Evolutionary conservation across 2,888 invertebrate species (phyloP), one percentile per base, ranked within the genome.

Genomic region (Nematopogon swammerdamellus): DNA sequence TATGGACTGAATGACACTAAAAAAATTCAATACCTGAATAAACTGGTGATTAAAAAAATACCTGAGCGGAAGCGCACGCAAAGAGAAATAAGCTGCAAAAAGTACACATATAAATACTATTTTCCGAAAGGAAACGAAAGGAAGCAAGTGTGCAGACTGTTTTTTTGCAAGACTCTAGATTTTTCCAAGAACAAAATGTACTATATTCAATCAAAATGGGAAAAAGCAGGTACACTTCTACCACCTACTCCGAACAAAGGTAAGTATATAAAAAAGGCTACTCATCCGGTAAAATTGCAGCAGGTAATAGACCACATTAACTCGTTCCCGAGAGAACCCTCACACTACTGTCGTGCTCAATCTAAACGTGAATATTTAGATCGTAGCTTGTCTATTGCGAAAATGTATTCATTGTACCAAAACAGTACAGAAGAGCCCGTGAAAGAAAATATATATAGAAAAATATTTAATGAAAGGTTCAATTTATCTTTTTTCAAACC

Each of bases 291-390:
- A 16, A 54, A 54, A 51, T 16, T 53, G 25, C 44, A 50, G 19
- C 52, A 54, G 53, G 51, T 54, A 16, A 51, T 48, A 11, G 10
- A 53, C 19, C 54, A 54, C 43, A 54, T 54, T 42, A 49, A 49
- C 25, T 54, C 51, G 5, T 54, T 54, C 19, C 51, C 54, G 48
- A 49, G 45, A 49, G 19, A 46, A 48, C 52, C 51, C 43, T 54
- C 51, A 20, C 52, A 52, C 25, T 54, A 49, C 30, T 51, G 52
- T 42, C 44, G 50, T 16, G 6, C 44, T 2, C 18, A 25, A 25
- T 50, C 48, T 45, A 48, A 17, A 42, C 52, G 54, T 18, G 44
- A 53, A 50, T 54, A 52, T 48, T 48, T 53, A 46, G 45, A 51
- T 19, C 44, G 50, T 25, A 49, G 49, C 18, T 45, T 50, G 19